Evolutionary conservation across 2,797 vertebrate species (phyloP).

Genomic region (Dermochelys coriacea): DNA sequence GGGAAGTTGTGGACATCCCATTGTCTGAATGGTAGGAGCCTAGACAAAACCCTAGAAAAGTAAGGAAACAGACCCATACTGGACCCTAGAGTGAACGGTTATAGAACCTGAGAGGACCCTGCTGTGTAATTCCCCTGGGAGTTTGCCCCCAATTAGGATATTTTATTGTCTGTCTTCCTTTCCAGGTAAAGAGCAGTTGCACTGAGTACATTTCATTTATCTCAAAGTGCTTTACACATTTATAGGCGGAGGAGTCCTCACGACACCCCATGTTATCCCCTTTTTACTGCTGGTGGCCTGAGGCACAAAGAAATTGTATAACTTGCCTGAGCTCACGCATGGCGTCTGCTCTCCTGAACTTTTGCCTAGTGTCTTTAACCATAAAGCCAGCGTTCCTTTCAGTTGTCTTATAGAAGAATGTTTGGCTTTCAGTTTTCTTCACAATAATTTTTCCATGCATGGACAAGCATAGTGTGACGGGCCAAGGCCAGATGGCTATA

Average conservation of each 20-base stretch:
- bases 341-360: not conserved
- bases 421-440: not conserved
- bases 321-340: not conserved
- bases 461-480: not conserved
- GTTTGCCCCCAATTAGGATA: not conserved
- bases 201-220: not conserved
- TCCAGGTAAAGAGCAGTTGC: not conserved
- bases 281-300: not conserved
- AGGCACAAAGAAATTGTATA: too few species aligned
- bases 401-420: not conserved
- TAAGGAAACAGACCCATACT: not conserved
- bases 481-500: too few species aligned
- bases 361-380: not conserved
- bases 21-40: not conserved
- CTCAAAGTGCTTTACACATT: accelerated
- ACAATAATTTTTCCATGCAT: not conserved
- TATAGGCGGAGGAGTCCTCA: not conserved
- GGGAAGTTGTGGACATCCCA: not conserved
- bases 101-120: not conserved
- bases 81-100: not conserved
- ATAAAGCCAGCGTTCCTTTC: not conserved
- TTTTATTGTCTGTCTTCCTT: not conserved
- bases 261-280: accelerated
- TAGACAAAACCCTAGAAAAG: not conserved
- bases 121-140: not conserved